phyloP scores from a whole-genome alignment of 2,113 vertebrate species.

The Engraulis encrasicolus region DNA sequence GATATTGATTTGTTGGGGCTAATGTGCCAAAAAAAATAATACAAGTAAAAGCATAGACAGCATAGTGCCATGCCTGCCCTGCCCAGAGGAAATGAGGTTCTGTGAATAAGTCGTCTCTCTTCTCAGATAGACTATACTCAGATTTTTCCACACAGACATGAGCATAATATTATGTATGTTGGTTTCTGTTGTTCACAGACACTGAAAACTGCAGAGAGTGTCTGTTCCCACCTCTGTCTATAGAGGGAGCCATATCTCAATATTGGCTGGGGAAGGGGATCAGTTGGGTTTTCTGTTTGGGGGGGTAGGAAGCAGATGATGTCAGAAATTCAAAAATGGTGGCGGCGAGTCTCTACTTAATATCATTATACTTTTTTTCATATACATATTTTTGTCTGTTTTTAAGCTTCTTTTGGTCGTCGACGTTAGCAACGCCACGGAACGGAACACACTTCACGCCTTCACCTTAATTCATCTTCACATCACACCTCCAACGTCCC shows the following conservation, averaged over 20 bases:
- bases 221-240: slow-evolving; percentile 21
- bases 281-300: neutral
- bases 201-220: slow-evolving; percentile 28
- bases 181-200: slow-evolving; percentile 47
- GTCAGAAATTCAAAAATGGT: too few species aligned
- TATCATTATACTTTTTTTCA: neutral
- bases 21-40: neutral
- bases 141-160: slow-evolving; percentile 36
- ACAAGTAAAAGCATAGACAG: neutral
- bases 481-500: neutral
- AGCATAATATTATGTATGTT: slow-evolving; percentile 45
- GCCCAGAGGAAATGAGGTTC: neutral
- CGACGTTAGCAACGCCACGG: neutral
- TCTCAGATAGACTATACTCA: neutral
- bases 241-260: slow-evolving; percentile 30
- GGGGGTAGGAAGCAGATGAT: neutral
- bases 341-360: slow-evolving; percentile 2
- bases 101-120: neutral
- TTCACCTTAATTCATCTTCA: neutral
- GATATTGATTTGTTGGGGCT: neutral
- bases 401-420: neutral
- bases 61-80: neutral
- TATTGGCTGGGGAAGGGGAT: slow-evolving; percentile 39
- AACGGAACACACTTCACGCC: neutral
- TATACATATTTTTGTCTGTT: neutral